phyloP scores from a whole-genome alignment of 2,888 invertebrate species.

The Trimorus sp. region DNA sequence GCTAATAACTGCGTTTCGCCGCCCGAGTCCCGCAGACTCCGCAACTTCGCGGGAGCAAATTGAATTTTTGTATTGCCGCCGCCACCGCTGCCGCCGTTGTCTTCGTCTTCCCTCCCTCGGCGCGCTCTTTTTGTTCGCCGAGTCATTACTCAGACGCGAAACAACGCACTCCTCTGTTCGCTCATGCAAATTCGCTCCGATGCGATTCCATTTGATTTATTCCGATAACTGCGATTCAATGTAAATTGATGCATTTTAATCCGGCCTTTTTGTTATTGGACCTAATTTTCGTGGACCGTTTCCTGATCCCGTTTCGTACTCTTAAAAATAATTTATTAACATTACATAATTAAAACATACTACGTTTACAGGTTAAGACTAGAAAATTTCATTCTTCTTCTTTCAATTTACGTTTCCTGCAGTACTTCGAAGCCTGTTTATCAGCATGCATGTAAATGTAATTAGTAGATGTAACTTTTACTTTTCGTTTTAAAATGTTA shows the following conservation, averaged over 20 bases:
- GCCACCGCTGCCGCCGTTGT: conserved; percentile 3
- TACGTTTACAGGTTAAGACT: no score
- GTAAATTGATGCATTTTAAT: conserved; percentile 57
- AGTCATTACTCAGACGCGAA: conserved; percentile 56
- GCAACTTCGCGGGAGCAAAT: conserved; percentile 53
- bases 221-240: conserved; percentile 57
- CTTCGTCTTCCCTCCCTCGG: conserved; percentile 32
- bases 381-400: no score
- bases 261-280: conserved; percentile 46
- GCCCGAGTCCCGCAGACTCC: conserved; percentile 38
- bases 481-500: no score
- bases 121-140: conserved; percentile 42
- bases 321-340: no score
- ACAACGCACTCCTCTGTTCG: conserved; percentile 51
- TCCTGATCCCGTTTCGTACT: no score
- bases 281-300: conserved; percentile 40
- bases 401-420: no score
- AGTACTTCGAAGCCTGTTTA: no score
- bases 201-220: conserved; percentile 54
- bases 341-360: no score
- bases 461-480: no score
- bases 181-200: conserved; percentile 46
- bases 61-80: conserved; percentile 46
- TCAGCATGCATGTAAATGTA: no score
- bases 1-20: conserved; percentile 61